Base-by-base conservation (phyloP, 92 coral and sea anemone species). In the Parazoanthus atlanticus region DNA sequence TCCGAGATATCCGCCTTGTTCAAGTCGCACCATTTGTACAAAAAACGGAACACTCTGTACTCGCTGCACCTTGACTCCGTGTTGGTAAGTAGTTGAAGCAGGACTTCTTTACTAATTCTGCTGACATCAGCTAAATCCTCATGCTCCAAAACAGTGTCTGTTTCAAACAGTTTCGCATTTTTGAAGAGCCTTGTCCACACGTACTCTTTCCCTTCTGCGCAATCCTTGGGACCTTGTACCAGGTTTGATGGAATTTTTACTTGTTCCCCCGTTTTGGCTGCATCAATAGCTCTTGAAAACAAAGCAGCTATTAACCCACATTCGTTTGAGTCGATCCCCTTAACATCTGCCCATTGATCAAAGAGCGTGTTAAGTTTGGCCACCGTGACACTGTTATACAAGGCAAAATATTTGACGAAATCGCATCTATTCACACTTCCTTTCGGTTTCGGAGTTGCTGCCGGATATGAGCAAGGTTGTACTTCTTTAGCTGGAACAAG, bases 201-300 rank as follows among this genome's bases (percentile, higher is more conserved):
- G 81, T 91, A 96, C 70, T 92, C 86, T 76, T 66, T 89, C 8
- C 69, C 80, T 73, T 46, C 67, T 46, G 54, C 43, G 30, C 71
- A 31, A 61, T 89, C 88, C 8, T 15, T 65, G 15, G 94, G 88
- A 5, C 78, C 89, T 19, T 73, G 17, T 61, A 17, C 46, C 30
- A 91, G 90, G 46, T 89, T 47, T 11, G 54, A 49, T 34, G 97
- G 92, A 84, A 94, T 90, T 70, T 67, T 26, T 5, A 96, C 94
- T 83, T 86, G 84, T 85, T 96, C 97, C 43, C 98, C 98, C 6
- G 98, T 94, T 85, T 96, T 96, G 31, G 98, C 97, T 28, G 98
- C 92, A 78, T 96, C 98, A 41, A 96, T 93, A 15, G 95, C 98
- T 16, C 95, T 92, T 70, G 98, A 93, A 90, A 96, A 96, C 79